A percentile compares a stretch with the other conserved stretches of the same genome.
These are phyloP conservation scores for Lamprotornis superbus DNA, from an alignment of 2,113 vertebrate genomes.

Conservation along the genomic window DNA sequence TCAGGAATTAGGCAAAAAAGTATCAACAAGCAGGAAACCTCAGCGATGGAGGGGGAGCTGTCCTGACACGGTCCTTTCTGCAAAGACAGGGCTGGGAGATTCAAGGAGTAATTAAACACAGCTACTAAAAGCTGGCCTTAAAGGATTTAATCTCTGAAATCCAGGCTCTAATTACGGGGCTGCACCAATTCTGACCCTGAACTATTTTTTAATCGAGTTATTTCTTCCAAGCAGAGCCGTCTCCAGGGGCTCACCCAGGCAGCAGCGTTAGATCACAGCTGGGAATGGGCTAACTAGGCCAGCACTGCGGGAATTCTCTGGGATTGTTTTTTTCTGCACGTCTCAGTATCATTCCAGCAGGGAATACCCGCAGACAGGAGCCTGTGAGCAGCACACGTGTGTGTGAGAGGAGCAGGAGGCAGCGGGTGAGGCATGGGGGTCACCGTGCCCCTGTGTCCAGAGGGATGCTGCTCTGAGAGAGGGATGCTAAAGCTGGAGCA, in stretches of 20 bases:
- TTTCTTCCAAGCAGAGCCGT: not conserved
- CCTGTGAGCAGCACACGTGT: fast-evolving
- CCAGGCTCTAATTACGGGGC: not conserved
- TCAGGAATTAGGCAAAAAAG: not conserved
- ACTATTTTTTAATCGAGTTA: not conserved
- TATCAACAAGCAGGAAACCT: not conserved
- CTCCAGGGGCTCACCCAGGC: not conserved
- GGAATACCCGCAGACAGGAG: not conserved
- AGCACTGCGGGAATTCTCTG: not conserved
- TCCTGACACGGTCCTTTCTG: not conserved
- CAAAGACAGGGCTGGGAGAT: not conserved
- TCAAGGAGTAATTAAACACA: not conserved
- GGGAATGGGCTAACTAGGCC: not conserved
- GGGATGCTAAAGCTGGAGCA: not conserved
- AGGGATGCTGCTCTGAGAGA: not conserved
- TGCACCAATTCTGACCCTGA: not conserved
- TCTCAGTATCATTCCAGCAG: not conserved
- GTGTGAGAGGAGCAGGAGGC: not conserved
- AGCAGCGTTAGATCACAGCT: not conserved
- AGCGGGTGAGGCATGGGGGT: not conserved
- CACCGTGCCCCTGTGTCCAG: fast-evolving
- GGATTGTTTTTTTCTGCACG: fast-evolving
- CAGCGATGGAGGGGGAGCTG: fast-evolving
- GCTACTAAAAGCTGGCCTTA: not conserved
- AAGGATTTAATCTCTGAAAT: not conserved